phyloP scores from a whole-genome alignment of 2,797 vertebrate genomes.

The Craterocephalus amniculus region DNA sequence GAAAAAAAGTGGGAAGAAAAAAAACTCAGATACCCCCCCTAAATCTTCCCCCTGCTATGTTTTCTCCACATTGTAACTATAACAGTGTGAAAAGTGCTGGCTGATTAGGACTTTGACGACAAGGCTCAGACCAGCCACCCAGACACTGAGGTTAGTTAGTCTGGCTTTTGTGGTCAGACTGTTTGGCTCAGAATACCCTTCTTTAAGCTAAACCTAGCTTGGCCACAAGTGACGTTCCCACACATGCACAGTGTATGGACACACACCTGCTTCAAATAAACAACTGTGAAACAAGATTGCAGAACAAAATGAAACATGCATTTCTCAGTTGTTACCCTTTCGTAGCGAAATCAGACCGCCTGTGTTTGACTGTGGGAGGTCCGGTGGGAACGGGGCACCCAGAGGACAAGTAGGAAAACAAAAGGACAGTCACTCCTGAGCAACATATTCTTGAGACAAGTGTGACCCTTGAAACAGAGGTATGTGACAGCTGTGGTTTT shows the following conservation, averaged over 20 bases:
- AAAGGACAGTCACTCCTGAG: conserved; percentile 14
- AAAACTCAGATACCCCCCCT: not conserved
- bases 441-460: conserved; percentile 22
- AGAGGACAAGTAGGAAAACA: conserved; percentile 22
- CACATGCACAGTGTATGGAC: conserved; percentile 41
- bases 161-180: conserved; percentile 78
- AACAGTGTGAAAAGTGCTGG: conserved; percentile 72
- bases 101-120: conserved; percentile 75
- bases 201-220: conserved; percentile 64
- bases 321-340: conserved; percentile 24
- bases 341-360: conserved; percentile 2
- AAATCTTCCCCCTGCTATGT: conserved; percentile 8
- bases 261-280: conserved; percentile 58
- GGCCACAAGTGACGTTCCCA: conserved; percentile 60
- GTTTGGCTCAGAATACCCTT: conserved; percentile 71
- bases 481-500: conserved; percentile 55
- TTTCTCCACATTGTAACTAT: conserved; percentile 55
- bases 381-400: not conserved
- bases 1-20: not conserved
- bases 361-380: conserved; percentile 16
- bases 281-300: conserved; percentile 2
- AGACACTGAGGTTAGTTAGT: conserved; percentile 77
- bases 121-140: conserved; percentile 70
- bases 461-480: conserved; percentile 32
- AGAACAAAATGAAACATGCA: conserved; percentile 24